Evolutionary conservation across 2,888 invertebrate species (phyloP).

Genomic region (Drosophila longiperda): DNA sequence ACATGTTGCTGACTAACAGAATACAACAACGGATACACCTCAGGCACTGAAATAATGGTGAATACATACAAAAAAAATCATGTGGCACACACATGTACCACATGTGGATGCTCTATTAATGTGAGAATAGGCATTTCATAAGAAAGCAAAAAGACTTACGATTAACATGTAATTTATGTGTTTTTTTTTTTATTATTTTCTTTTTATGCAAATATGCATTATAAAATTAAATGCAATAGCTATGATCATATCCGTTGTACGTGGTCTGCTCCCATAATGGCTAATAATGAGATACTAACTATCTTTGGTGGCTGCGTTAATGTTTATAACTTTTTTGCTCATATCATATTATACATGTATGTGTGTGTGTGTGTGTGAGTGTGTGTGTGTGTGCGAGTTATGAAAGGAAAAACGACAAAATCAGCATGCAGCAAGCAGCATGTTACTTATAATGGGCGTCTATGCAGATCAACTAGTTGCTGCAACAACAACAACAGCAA

Average conservation of each 20-base stretch:
- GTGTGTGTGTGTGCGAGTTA: slow-evolving; percentile 39
- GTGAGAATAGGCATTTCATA: neutral
- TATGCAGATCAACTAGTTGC: slow-evolving; percentile 63
- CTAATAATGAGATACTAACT: slow-evolving; percentile 63
- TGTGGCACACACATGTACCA: slow-evolving; percentile 47
- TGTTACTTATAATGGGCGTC: slow-evolving; percentile 64
- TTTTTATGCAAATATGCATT: slow-evolving; percentile 22
- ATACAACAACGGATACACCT: slow-evolving; percentile 38
- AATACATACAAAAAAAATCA: slow-evolving; percentile 28
- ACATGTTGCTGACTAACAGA: slow-evolving; percentile 27
- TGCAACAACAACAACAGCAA: slow-evolving; percentile 19
- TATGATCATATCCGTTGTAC: slow-evolving; percentile 64
- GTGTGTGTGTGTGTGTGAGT: neutral
- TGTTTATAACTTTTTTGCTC: slow-evolving; percentile 56
- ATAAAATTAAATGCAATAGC: slow-evolving; percentile 57
- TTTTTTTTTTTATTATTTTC: slow-evolving; percentile 4
- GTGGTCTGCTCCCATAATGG: slow-evolving; percentile 37
- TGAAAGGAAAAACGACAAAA: slow-evolving; percentile 49
- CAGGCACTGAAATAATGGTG: slow-evolving; percentile 47
- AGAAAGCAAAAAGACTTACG: slow-evolving; percentile 25
- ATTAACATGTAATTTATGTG: slow-evolving; percentile 41
- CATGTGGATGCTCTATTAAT: slow-evolving; percentile 1
- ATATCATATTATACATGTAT: slow-evolving; percentile 10
- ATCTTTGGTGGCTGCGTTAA: slow-evolving; percentile 45
- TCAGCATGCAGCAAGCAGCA: slow-evolving; percentile 21